A percentile compares a stretch with the other conserved stretches of the same genome.
These are phyloP conservation scores for Heliconius congener DNA, from an alignment of 1,140 invertebrate genomes.

Conservation along the genomic window DNA sequence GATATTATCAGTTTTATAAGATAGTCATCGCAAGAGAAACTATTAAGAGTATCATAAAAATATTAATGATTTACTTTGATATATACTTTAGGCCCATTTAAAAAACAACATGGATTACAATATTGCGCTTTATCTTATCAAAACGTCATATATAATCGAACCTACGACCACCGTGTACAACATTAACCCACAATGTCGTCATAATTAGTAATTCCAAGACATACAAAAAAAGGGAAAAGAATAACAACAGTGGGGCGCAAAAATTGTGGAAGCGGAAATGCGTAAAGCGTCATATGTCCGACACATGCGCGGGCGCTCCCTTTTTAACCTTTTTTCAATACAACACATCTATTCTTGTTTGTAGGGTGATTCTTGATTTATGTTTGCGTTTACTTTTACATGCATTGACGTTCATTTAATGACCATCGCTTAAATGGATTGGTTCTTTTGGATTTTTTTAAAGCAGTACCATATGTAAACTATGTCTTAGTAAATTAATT, in stretches of 20 bases:
- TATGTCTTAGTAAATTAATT: neutral
- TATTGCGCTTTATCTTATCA: too few species aligned
- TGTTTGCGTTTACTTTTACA: conserved; percentile 43
- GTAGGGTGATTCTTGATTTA: conserved; percentile 68
- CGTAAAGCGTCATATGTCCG: conserved; percentile 58
- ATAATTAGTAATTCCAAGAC: neutral
- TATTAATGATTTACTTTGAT: too few species aligned
- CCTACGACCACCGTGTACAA: too few species aligned
- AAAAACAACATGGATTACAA: too few species aligned
- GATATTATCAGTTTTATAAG: neutral
- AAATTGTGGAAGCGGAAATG: conserved; percentile 71
- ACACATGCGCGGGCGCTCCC: conserved; percentile 71
- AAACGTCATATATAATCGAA: too few species aligned
- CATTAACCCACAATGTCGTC: too few species aligned
- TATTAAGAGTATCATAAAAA: too few species aligned
- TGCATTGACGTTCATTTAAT: neutral
- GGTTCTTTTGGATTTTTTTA: neutral
- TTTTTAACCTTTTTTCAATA: conserved; percentile 71
- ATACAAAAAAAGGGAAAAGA: neutral
- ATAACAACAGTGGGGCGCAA: conserved; percentile 55
- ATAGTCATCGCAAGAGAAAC: too few species aligned
- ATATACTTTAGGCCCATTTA: too few species aligned
- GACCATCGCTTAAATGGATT: conserved; percentile 1
- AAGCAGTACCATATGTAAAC: neutral
- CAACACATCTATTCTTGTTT: conserved; percentile 59